Evolutionary conservation across 2,113 vertebrate genomes (phyloP).

Genomic region (Planiliza haematocheilus): DNA sequence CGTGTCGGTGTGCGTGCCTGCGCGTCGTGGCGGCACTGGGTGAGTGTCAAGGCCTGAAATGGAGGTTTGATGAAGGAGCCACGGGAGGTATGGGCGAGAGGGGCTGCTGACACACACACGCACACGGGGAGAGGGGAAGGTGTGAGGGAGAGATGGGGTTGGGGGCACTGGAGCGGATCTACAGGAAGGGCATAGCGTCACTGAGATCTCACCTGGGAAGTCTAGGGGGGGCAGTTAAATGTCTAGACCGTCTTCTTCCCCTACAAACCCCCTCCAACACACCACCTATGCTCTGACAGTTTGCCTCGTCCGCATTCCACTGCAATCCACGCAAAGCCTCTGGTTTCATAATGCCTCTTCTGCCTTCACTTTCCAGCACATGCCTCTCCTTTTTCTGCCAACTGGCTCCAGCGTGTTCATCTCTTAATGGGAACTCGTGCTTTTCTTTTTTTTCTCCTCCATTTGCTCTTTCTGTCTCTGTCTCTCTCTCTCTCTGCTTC

Average conservation of each 20-base stretch:
- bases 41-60: constrained; percentile 73
- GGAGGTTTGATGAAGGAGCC: constrained; percentile 69
- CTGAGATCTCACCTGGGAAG: constrained; percentile 55
- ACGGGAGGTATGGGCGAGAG: constrained; percentile 30
- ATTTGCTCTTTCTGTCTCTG: constrained; percentile 50
- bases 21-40: constrained; percentile 37
- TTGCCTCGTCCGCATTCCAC: constrained; percentile 41
- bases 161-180: constrained; percentile 21
- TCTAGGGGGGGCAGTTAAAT: constrained; percentile 47
- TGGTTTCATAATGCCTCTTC: constrained; percentile 67
- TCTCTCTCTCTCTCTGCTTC: constrained; percentile 1
- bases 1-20: constrained; percentile 3
- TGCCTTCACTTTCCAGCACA: constrained; percentile 55
- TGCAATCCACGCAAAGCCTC: constrained; percentile 52
- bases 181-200: constrained; percentile 55
- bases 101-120: constrained; percentile 45
- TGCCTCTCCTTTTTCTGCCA: constrained; percentile 47
- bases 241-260: constrained; percentile 62
- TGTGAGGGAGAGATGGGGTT: constrained; percentile 10
- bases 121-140: constrained; percentile 12
- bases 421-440: constrained; percentile 57
- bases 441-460: constrained; percentile 54
- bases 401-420: constrained; percentile 51
- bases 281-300: constrained; percentile 41
- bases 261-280: constrained; percentile 22